Evolutionary conservation across 2,888 invertebrate species (phyloP).

Genomic region (Drosophila subquinaria): DNA sequence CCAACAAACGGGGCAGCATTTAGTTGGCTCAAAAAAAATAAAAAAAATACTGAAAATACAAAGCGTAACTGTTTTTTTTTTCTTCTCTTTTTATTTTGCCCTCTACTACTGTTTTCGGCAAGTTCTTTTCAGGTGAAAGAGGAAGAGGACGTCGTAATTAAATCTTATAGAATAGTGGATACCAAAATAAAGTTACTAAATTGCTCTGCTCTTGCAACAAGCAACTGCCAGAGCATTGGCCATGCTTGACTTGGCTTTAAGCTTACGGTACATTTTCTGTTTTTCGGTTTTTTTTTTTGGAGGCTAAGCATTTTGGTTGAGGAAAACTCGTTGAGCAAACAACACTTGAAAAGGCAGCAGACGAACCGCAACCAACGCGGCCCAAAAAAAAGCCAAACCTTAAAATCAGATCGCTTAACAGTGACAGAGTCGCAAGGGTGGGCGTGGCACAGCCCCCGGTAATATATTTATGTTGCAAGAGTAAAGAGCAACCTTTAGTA

Average conservation of each 20-base stretch:
- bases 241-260: conserved; percentile 64
- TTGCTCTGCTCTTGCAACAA: conserved; percentile 54
- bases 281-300: conserved; percentile 25
- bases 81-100: not conserved
- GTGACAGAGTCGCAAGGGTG: conserved; percentile 53
- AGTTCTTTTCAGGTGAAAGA: conserved; percentile 46
- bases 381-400: conserved; percentile 57
- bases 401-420: conserved; percentile 56
- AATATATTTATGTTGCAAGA: conserved; percentile 48
- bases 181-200: conserved; percentile 48
- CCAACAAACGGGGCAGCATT: conserved; percentile 68
- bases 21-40: conserved; percentile 47
- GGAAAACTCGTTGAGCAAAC: conserved; percentile 54
- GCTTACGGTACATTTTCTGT: conserved; percentile 49
- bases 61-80: conserved; percentile 70
- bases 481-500: conserved; percentile 21
- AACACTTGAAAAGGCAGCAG: conserved; percentile 62
- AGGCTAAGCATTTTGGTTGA: conserved; percentile 56
- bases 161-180: conserved; percentile 66
- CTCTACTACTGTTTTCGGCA: conserved; percentile 22
- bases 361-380: conserved; percentile 59
- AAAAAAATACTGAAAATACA: conserved; percentile 50
- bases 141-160: conserved; percentile 61
- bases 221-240: conserved; percentile 40
- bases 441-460: conserved; percentile 58